Conservation (phyloP, 1,140 invertebrate species). For the Plutomurus gul region DNA sequence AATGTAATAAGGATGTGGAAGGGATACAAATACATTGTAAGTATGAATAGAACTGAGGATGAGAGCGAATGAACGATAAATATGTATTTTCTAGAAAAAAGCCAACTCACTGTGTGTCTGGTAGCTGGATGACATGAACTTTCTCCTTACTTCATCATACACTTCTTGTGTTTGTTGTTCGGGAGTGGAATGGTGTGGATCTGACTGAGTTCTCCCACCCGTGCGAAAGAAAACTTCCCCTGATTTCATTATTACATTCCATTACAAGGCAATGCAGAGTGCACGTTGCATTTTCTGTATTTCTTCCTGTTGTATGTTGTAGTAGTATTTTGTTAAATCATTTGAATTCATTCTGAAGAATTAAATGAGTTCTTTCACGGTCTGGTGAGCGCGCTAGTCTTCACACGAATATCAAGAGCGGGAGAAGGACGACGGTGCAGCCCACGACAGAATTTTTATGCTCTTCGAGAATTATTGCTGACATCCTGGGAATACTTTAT, state of each 20-base stretch:
- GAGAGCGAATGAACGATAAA: neutral
- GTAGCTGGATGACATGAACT: neutral
- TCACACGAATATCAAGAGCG: too few species aligned
- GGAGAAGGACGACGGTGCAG: too few species aligned
- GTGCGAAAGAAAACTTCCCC: neutral
- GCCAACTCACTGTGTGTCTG: neutral
- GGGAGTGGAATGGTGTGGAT: too few species aligned
- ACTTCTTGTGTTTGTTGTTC: too few species aligned
- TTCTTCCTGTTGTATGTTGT: neutral
- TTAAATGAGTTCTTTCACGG: constrained; percentile 3
- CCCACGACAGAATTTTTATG: too few species aligned
- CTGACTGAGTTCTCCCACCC: neutral
- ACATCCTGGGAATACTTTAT: too few species aligned
- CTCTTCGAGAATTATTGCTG: too few species aligned
- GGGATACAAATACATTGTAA: neutral
- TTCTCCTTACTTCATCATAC: neutral
- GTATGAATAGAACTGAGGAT: constrained; percentile 2
- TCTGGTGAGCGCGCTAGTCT: neutral
- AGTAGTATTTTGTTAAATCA: neutral
- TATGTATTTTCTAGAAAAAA: neutral
- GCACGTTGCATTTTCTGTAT: too few species aligned
- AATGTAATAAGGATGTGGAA: neutral
- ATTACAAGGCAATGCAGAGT: neutral
- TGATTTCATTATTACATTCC: neutral
- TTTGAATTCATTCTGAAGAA: constrained; percentile 15